These are phyloP conservation scores for Typhlichthys eigenmanni DNA, from an alignment of 2,797 vertebrate species.

Conservation along the genomic window DNA sequence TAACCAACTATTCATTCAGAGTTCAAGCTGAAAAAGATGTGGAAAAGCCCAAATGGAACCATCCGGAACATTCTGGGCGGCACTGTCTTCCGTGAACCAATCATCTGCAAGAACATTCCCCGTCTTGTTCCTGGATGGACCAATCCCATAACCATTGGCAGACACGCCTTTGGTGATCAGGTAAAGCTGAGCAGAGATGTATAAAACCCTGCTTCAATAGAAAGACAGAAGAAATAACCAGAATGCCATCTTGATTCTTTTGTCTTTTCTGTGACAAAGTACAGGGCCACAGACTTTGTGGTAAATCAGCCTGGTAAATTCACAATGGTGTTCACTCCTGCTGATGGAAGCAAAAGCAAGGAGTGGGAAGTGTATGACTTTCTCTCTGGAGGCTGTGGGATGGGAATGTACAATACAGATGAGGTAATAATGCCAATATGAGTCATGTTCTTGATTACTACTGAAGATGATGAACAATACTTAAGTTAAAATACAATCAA, in stretches of 20 bases:
- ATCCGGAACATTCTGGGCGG: slow-evolving; percentile 97
- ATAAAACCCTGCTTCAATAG: not conserved
- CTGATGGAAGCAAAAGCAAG: slow-evolving; percentile 75
- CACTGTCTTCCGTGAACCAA: slow-evolving; percentile 97
- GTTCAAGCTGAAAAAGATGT: slow-evolving; percentile 98
- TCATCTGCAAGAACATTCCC: slow-evolving; percentile 97
- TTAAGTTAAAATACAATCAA: too few species aligned
- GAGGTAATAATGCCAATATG: slow-evolving; percentile 72
- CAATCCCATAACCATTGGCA: slow-evolving; percentile 94
- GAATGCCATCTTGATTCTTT: not conserved
- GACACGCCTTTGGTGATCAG: slow-evolving; percentile 96
- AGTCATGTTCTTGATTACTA: too few species aligned
- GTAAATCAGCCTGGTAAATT: slow-evolving; percentile 79
- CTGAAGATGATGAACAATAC: too few species aligned
- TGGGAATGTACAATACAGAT: slow-evolving; percentile 92
- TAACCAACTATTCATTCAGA: slow-evolving; percentile 67
- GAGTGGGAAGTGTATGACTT: slow-evolving; percentile 89
- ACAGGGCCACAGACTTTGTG: slow-evolving; percentile 88
- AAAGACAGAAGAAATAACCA: too few species aligned
- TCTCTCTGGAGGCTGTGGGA: slow-evolving; percentile 82
- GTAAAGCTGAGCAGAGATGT: slow-evolving; percentile 59
- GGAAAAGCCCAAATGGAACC: slow-evolving; percentile 98
- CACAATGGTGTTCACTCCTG: slow-evolving; percentile 81
- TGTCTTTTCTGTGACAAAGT: slow-evolving; percentile 61
- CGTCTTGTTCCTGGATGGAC: slow-evolving; percentile 95